Base-by-base conservation (phyloP, 2,797 vertebrate species). In the Oryzias dopingdopingensis region DNA sequence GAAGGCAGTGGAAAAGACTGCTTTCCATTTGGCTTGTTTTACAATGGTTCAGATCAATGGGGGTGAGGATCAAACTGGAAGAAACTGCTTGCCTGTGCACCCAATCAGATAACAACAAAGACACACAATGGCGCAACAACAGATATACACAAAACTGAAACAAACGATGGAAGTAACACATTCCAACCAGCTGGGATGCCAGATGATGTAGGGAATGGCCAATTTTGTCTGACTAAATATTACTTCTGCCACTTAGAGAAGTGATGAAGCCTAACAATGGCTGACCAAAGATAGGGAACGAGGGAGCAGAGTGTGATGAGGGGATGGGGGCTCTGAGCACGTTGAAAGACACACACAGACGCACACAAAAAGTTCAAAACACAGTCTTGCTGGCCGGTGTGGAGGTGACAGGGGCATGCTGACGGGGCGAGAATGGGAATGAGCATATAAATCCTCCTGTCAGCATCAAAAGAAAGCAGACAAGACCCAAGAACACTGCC, bases 371-470 rank as follows among this genome's bases (percentile, higher is more conserved):
- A 72, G 56, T 52, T 8, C 1, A 56, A 63, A 74, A 67, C 74
- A 82, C 71, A 70, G 78, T 58, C 59, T 12, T 61, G 56, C 59
- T 54, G 77, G 68, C 66, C 71, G 1, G 67, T 17, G 57, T 67
- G 63, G 84, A 84, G 81, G 86, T 89, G 83, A 84, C 77, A 65
- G 80, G 85, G 81, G 76, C 72, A 72, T 80, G 86, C 85, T 86
- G 86, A 88, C 85, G 75, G 83, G 82, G 85, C 79, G 42, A 80
- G 79, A 79, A 82, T 82, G 57, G 79, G 82, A 88, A 85, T 78
- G 80, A 84, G 81, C 75, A 75, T 71, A 86, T 88, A 86, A 87
- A 88, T 87, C 82, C 84, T 86, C 56, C 84, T 85, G 88, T 86
- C 86, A 86, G 83, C 79, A 74, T 79, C 77, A 82, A 75, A 87